Evolutionary conservation across 2,888 invertebrate species (phyloP).

Genomic region (Cephus rjabovi): DNA sequence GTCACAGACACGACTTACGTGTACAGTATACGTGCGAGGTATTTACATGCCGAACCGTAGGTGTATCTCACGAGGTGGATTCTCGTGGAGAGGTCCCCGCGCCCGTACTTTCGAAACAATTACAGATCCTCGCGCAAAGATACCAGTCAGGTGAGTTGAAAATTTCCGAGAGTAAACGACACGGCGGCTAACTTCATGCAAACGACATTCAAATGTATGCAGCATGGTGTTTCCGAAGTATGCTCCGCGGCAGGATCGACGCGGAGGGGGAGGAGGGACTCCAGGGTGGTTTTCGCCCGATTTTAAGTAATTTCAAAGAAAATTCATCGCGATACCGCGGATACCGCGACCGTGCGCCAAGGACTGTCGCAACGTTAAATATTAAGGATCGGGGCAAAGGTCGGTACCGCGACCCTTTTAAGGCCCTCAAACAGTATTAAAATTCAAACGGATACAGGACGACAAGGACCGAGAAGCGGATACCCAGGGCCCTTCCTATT

Average conservation of each 20-base stretch:
- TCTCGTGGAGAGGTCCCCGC: background rate
- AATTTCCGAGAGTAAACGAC: background rate
- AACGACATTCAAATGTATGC: background rate
- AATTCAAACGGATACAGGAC: background rate
- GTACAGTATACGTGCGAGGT: background rate
- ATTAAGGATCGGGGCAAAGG: background rate
- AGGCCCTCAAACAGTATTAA: background rate
- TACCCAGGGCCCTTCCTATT: background rate
- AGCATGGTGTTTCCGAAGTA: background rate
- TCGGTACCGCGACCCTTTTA: background rate
- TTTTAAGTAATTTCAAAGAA: background rate
- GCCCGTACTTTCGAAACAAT: background rate
- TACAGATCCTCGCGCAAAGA: background rate
- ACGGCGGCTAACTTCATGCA: background rate
- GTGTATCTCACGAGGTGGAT: background rate
- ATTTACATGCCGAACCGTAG: background rate
- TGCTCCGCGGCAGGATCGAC: background rate
- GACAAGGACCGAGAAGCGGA: background rate
- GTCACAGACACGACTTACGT: background rate
- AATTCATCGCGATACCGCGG: background rate
- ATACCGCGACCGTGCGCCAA: background rate
- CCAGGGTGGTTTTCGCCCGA: background rate
- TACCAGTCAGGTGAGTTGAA: background rate
- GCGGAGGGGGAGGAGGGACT: background rate
- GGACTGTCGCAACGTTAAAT: background rate